These are phyloP conservation scores for Phrynocephalus vlangalii DNA, from an alignment of 2,797 vertebrate genomes.

Conservation along the genomic window DNA sequence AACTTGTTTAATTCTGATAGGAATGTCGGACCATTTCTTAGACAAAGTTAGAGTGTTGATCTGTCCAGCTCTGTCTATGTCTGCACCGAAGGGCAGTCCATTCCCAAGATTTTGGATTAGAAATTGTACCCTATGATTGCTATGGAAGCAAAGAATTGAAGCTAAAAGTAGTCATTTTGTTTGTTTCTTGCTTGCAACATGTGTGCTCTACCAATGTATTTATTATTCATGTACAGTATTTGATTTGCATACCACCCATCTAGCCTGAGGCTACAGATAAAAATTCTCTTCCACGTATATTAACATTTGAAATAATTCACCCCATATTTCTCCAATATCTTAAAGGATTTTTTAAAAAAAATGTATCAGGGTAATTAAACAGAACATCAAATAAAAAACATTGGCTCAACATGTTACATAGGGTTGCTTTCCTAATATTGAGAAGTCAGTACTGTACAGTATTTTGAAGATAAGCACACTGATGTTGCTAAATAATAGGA, in stretches of 20 bases:
- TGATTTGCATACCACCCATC: too few relatives aligned
- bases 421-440: slow-evolving; percentile 18
- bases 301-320: not conserved
- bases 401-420: slow-evolving; percentile 8
- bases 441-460: not conserved
- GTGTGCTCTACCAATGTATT: not conserved
- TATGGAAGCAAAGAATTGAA: not conserved
- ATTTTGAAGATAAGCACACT: not conserved
- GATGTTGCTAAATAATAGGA: slow-evolving; percentile 6
- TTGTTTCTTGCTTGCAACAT: not conserved
- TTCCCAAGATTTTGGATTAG: not conserved
- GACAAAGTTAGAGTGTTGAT: not conserved
- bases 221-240: too few relatives aligned
- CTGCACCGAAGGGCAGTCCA: not conserved
- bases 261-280: not conserved
- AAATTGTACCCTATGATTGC: not conserved
- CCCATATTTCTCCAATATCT: not conserved
- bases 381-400: slow-evolving; percentile 4
- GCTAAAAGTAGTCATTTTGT: too few relatives aligned
- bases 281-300: not conserved
- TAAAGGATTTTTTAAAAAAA: not conserved
- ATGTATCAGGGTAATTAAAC: slow-evolving; percentile 16
- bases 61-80: not conserved
- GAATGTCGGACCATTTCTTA: not conserved
- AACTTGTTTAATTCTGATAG: not conserved